Percentiles rank a stretch among this genome's conserved stretches.
Evolutionary conservation across 2,888 invertebrate species (phyloP).

Genomic region (Gryllus longicercus): DNA sequence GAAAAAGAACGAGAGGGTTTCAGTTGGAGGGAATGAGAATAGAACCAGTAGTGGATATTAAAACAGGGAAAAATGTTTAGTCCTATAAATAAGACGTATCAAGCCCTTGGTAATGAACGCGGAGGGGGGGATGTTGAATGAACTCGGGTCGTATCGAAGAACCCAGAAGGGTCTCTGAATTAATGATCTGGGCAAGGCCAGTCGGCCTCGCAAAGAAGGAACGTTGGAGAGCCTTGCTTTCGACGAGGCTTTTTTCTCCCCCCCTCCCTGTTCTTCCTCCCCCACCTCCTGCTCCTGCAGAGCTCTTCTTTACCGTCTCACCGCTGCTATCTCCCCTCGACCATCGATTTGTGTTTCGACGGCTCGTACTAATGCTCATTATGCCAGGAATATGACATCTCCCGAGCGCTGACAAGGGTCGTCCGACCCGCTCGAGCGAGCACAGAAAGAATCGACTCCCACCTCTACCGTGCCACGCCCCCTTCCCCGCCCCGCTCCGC

Average conservation of each 20-base stretch:
- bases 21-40: too few species aligned
- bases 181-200: too few species aligned
- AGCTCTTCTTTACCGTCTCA: not conserved
- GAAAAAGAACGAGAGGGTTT: too few species aligned
- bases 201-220: too few species aligned
- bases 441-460: not conserved
- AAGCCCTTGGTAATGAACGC: too few species aligned
- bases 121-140: too few species aligned
- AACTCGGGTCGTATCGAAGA: too few species aligned
- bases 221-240: too few species aligned
- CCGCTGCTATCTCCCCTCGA: not conserved
- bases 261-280: not conserved
- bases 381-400: not conserved
- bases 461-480: not conserved
- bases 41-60: too few species aligned
- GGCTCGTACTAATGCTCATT: not conserved
- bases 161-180: too few species aligned
- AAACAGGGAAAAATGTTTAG: too few species aligned
- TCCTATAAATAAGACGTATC: too few species aligned
- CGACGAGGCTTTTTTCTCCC: not conserved
- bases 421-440: not conserved
- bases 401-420: constrained; percentile 1
- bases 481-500: not conserved
- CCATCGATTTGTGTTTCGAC: constrained; percentile 1
- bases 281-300: not conserved